Evolutionary conservation across 2,797 vertebrate species (phyloP), one percentile per base, ranked within the genome.

Genomic region (Balearica regulorum): DNA sequence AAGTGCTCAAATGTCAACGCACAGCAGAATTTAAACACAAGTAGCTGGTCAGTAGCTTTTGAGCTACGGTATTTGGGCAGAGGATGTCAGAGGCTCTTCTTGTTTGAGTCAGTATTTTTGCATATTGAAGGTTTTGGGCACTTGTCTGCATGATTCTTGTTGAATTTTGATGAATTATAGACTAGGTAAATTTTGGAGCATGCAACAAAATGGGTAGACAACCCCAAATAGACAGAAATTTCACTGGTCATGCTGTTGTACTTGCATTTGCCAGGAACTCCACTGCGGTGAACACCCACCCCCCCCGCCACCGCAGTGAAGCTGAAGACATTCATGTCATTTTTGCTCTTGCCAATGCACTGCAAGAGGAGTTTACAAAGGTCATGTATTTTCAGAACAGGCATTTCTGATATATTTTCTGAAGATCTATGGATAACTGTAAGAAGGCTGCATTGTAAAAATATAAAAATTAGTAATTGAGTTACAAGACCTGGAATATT

Each of bases 291-390:
- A 58, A 22, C n/a, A 10, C 5, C 8, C 3, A 5, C 8, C 3
- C 6, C 1, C 10, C 14, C 33, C 19, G 15, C 43, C 41, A 25
- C 35, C 3, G 3, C 61, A n/a, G 54, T 0, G 1, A 39, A 57
- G 22, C 10, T n/a, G 31, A 69, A 35, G 39, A 33, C 18, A 25
- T 58, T 53, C 11, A 16, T 12, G 29, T 13, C 16, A 6, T 55
- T 77, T 65, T 48, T 58, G 24, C 29, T 73, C 26, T 58, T 84
- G 13, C 15, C 28, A 55, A 12, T 49, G 61, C 53, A 14, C 60
- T 28, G 39, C 41, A 68, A 49, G 60, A 43, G 22, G 44, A 70
- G 55, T 77, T 93, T 71, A 73, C 64, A 58, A n/a, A 62, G 20
- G 11, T 75, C 71, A 39, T 9, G 4, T n/a, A 5, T 83, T 61